Evolutionary conservation across 2,113 vertebrate genomes (phyloP), one percentile per base, ranked within the genome.

Genomic region (Patagioenas fasciata): DNA sequence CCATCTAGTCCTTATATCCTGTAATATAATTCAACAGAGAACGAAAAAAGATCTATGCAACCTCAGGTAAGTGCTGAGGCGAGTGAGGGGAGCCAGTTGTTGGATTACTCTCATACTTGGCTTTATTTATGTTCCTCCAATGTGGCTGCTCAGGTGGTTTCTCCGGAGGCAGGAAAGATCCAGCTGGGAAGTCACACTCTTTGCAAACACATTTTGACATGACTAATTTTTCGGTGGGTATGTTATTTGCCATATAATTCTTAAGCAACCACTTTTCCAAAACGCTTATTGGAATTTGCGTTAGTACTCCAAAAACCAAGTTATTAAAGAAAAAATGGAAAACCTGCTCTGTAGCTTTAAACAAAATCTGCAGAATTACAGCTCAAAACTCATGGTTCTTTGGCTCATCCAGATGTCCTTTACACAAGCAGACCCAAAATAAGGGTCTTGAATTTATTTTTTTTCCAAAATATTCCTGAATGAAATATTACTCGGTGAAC

Each of bases 31-130:
- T 51, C 54, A 82, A 25, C 8, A 26, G 20, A 38, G 29, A 66
- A 12, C 16, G 21, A 9, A 56, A 51, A 72, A 29, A 34, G 9
- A 62, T 32, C 34, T 56, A 1, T 9, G 13, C 36, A 51, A 29
- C n/a, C 40, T 53, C n/a, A 13, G 0, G 0, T 7, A 21, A 31
- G 5, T 5, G 10, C 15, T 20, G 40, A 91, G 57, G 40, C 25
- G 44, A 29, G n/a, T 5, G 14, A 56, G 19, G 15, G 36, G 71
- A 58, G 26, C 18, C 77, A 80, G 44, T 28, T 36, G 9, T 2
- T 72, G 18, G n/a, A 65, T 64, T 34, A 67, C 6, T n/a, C 47
- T 48, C 28, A 19, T 29, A 7, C 6, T 29, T 53, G 29, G 19
- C 11, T 91, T 70, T 53, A 40, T 67, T 79, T n/a, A 51, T 2